Evolutionary conservation across 2,888 invertebrate genomes (phyloP), one percentile per base, ranked within the genome.

Genomic region (Leucophora obtusa): DNA sequence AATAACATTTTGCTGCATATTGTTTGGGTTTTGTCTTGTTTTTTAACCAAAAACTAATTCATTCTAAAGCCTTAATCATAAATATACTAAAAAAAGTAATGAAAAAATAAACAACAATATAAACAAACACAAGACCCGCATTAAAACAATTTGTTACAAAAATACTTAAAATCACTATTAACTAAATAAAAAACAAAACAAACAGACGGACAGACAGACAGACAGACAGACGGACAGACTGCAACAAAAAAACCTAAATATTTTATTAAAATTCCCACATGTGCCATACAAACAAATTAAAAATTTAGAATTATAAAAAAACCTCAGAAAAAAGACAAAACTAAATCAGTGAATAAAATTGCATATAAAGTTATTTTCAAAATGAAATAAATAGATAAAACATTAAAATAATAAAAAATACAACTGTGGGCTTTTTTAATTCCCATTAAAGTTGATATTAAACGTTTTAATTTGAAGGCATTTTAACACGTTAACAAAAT

Each of bases 141-240:
- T 71, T 68, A 50, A 70, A 70, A 77, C 81, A 81, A 81, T 77
- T 77, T 81, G 81, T 81, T 66, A 66, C 11, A 53, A 72, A 81
- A 81, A 81, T 81, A 81, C 77, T 81, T 74, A 81, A 77, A 81
- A 81, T 81, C 77, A 70, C 77, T 66, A 81, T 77, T 74, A 73
- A 65, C 35, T 60, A 59, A 63, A 51, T 51, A 62, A n/a, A 43
- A 53, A 53, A 69, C 8, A 56, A 3, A 68, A 62, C 60, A 68
- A 21, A 15, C 17, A 60, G 21, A 51, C 18, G n/a, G n/a, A n/a
- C n/a, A n/a, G 62, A 69, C 53, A 15, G 35, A 24, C 28, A 8
- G 24, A 50, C 43, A 18, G 47, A 33, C 24, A 33, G 15, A 68
- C 33, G n/a, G 35, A 15, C 17, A 60, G 21, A 51, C 18, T 33